Conservation (phyloP, 2,888 invertebrate species). For the Leptinotarsa peninsularis region DNA sequence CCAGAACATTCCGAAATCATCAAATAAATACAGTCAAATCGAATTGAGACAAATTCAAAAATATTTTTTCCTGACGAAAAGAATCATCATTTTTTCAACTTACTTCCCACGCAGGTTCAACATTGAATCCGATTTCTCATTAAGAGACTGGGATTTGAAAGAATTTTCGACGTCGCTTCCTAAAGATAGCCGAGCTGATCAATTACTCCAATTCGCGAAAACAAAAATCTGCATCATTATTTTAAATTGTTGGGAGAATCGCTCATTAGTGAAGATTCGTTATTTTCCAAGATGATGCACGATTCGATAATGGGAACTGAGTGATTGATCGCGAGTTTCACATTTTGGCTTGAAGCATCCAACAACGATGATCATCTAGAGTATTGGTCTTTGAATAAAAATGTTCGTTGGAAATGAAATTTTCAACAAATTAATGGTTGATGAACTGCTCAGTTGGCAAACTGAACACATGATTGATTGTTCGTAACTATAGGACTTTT, state of each 20-base stretch:
- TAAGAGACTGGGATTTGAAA: not conserved
- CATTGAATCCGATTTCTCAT: not conserved
- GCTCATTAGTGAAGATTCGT: conserved; percentile 18
- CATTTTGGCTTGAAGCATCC: conserved; percentile 2
- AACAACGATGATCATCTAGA: not conserved
- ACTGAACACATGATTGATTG: no score
- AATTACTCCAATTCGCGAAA: conserved; percentile 6
- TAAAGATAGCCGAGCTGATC: not conserved
- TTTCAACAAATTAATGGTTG: not conserved
- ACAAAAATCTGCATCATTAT: conserved; percentile 1
- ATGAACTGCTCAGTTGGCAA: no score
- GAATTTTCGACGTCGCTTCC: not conserved
- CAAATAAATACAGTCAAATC: no score
- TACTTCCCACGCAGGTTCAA: not conserved
- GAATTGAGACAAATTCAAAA: no score
- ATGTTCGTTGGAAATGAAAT: not conserved
- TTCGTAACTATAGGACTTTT: no score
- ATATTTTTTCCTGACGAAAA: no score
- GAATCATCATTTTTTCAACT: no score
- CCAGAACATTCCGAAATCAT: no score
- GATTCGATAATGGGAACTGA: conserved; percentile 19
- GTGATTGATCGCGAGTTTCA: conserved; percentile 17
- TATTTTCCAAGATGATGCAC: conserved; percentile 22
- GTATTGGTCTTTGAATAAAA: not conserved
- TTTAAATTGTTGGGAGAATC: conserved; percentile 15